These are phyloP conservation scores for Lycia hirtaria DNA, from an alignment of 2,888 invertebrate genomes.

Conservation along the genomic window DNA sequence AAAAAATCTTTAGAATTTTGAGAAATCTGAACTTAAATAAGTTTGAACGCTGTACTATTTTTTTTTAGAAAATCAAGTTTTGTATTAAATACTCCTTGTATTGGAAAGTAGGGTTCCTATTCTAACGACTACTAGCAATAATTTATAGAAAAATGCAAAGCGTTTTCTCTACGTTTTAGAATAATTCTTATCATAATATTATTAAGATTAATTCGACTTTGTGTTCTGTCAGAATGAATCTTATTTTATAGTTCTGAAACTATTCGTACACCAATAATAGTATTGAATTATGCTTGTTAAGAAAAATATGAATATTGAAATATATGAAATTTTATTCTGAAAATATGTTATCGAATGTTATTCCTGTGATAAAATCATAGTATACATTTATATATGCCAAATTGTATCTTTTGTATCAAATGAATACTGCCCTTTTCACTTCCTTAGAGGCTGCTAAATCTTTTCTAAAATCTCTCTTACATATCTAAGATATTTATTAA, in stretches of 20 bases:
- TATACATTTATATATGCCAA: conserved; percentile 49
- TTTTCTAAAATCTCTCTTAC: no score
- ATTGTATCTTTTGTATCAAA: conserved; percentile 42
- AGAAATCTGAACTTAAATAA: no score
- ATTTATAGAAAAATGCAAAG: conserved; percentile 14
- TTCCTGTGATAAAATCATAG: conserved; percentile 37
- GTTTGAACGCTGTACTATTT: neutral
- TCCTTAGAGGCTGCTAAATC: conserved; percentile 36
- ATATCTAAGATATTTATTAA: no score
- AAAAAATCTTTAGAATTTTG: no score
- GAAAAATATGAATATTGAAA: neutral
- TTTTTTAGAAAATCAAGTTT: neutral
- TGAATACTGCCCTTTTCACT: conserved; percentile 26
- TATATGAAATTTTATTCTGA: neutral
- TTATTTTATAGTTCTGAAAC: neutral
- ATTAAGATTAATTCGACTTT: neutral
- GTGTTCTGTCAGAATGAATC: neutral
- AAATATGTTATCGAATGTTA: conserved; percentile 28
- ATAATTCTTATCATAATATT: neutral
- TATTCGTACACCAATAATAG: neutral
- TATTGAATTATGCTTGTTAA: neutral
- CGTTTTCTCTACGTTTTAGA: conserved; percentile 7
- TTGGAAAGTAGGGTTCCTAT: conserved; percentile 17
- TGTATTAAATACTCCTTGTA: neutral
- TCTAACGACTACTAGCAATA: conserved; percentile 6